Conservation (phyloP, 2,113 vertebrate species). For the Mormyrus lacerda region DNA sequence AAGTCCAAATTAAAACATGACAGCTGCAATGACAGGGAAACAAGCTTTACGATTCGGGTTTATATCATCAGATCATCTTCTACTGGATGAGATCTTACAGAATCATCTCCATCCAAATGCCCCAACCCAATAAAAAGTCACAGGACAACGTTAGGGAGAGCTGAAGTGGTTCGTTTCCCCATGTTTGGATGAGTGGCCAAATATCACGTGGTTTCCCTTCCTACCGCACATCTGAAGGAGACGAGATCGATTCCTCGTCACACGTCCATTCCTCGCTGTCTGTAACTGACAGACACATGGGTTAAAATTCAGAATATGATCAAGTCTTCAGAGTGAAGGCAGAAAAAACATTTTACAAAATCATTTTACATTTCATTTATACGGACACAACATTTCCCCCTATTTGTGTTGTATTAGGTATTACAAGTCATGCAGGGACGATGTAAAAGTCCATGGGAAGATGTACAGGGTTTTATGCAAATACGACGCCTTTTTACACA, state of each 20-base stretch:
- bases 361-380: neutral
- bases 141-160: neutral
- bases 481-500: too few species aligned
- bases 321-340: neutral
- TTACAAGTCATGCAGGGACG: neutral
- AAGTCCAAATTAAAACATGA: neutral
- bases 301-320: neutral
- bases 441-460: neutral
- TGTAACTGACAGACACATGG: conserved; percentile 61
- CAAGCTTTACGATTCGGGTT: neutral
- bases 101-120: neutral
- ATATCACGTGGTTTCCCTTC: neutral
- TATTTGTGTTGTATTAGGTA: neutral
- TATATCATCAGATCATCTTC: neutral
- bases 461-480: too few species aligned
- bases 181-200: neutral
- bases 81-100: neutral
- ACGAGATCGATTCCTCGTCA: conserved; percentile 61
- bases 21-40: neutral
- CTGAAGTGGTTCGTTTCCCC: neutral
- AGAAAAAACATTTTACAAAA: neutral
- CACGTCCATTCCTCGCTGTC: conserved; percentile 69
- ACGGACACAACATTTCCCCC: neutral
- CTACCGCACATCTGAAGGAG: conserved; percentile 47
- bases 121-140: neutral